Conservation (phyloP, 2,888 invertebrate genomes). For the Agonopterix heracliana region DNA sequence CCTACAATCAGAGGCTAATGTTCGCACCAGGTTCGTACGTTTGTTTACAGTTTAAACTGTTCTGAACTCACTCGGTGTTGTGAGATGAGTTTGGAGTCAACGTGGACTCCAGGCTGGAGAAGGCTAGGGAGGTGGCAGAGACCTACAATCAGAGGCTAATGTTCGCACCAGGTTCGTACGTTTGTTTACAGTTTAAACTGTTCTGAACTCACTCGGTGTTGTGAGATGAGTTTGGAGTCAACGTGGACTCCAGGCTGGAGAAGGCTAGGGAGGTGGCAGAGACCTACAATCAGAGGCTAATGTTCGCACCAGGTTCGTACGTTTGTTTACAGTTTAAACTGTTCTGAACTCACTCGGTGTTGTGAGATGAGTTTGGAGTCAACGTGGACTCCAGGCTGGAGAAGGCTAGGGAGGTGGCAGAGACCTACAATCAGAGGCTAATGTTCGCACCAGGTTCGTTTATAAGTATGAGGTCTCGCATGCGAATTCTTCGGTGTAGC, state of each 20-base stretch:
- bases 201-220: slow-evolving; percentile 80
- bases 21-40: too few species aligned
- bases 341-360: slow-evolving; percentile 80
- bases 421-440: slow-evolving; percentile 82
- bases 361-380: slow-evolving; percentile 40
- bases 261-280: slow-evolving; percentile 64
- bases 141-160: slow-evolving; percentile 83
- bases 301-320: too few species aligned
- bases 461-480: too few species aligned
- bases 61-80: slow-evolving; percentile 79
- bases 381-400: slow-evolving; percentile 48
- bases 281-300: slow-evolving; percentile 82
- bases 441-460: slow-evolving; percentile 80
- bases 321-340: too few species aligned
- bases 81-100: slow-evolving; percentile 38
- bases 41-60: too few species aligned
- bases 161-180: too few species aligned
- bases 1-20: slow-evolving; percentile 82
- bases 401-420: slow-evolving; percentile 58
- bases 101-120: slow-evolving; percentile 50
- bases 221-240: slow-evolving; percentile 37
- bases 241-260: slow-evolving; percentile 48
- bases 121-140: slow-evolving; percentile 62
- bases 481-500: too few species aligned
- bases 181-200: too few species aligned